These are phyloP conservation scores for Cynodonichthys magdalenae DNA, from an alignment of 2,797 vertebrate species.

Conservation along the genomic window DNA sequence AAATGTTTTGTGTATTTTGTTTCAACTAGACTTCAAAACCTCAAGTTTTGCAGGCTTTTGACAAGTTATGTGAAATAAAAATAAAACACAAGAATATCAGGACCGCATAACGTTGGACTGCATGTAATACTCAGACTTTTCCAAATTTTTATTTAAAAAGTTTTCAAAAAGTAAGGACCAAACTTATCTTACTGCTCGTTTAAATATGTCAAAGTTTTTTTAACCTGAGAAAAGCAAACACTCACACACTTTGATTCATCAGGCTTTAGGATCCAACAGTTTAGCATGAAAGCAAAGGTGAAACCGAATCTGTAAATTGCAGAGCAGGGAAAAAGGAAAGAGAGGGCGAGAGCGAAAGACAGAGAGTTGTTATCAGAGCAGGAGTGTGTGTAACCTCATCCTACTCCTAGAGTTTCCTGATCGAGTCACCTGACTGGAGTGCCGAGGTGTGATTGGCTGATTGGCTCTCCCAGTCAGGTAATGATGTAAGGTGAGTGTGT, in stretches of 20 bases:
- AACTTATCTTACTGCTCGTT: conserved; percentile 15
- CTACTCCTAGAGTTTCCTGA: conserved; percentile 91
- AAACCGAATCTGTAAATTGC: conserved; percentile 99
- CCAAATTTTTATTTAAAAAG: background rate
- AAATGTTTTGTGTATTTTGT: background rate
- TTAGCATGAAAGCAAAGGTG: conserved; percentile 96
- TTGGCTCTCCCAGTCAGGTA: conserved; percentile 87
- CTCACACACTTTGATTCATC: conserved; percentile 81
- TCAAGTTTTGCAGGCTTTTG: background rate
- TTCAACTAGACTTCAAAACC: background rate
- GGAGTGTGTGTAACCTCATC: conserved; percentile 93
- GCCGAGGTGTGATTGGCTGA: conserved; percentile 87
- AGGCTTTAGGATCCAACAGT: conserved; percentile 89
- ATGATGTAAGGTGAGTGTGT: conserved; percentile 99
- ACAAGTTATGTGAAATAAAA: background rate
- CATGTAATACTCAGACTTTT: background rate
- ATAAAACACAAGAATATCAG: background rate
- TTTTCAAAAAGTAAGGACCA: conserved; percentile 3
- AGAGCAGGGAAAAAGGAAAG: conserved; percentile 84
- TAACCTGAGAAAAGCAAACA: conserved; percentile 44
- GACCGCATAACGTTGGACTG: background rate
- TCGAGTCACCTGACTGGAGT: conserved; percentile 90
- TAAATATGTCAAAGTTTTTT: conserved; percentile 44
- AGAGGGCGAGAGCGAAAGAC: conserved; percentile 68
- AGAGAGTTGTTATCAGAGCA: conserved; percentile 94